Conservation (phyloP, 2,888 invertebrate genomes). For the Meiosimyza platycephala region DNA sequence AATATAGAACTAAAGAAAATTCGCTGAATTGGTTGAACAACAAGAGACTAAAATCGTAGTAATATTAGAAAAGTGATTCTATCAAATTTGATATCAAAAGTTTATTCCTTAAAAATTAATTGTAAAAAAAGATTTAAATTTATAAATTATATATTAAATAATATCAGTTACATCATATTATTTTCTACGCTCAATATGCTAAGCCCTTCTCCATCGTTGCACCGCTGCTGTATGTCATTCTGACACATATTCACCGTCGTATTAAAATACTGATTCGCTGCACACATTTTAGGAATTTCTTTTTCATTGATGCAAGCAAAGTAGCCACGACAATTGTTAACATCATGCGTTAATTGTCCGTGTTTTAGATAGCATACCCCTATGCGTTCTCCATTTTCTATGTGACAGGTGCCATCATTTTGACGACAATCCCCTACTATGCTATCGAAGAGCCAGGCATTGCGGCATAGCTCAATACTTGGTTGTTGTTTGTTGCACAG, state of each 20-base stretch:
- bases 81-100: too few species aligned
- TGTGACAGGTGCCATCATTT: conserved; percentile 62
- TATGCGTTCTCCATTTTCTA: conserved; percentile 60
- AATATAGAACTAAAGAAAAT: too few species aligned
- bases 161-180: too few species aligned
- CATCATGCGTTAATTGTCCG: conserved; percentile 55
- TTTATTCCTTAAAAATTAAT: too few species aligned
- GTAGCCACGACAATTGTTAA: conserved; percentile 56
- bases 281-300: conserved; percentile 55
- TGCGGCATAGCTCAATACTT: conserved; percentile 59
- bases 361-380: conserved; percentile 61
- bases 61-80: too few species aligned
- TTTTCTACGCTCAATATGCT: too few species aligned
- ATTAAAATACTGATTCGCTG: conserved; percentile 53
- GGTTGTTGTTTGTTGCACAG: conserved; percentile 53
- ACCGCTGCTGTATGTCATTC: conserved; percentile 53
- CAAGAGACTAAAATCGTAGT: too few species aligned
- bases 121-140: too few species aligned
- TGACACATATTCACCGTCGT: conserved; percentile 51
- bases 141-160: too few species aligned
- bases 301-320: conserved; percentile 63
- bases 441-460: conserved; percentile 62
- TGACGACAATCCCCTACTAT: conserved; percentile 61
- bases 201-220: conserved; percentile 36
- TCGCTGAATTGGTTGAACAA: too few species aligned